Conservation (phyloP, 2,113 vertebrate species). For the Neogale vison region DNA sequence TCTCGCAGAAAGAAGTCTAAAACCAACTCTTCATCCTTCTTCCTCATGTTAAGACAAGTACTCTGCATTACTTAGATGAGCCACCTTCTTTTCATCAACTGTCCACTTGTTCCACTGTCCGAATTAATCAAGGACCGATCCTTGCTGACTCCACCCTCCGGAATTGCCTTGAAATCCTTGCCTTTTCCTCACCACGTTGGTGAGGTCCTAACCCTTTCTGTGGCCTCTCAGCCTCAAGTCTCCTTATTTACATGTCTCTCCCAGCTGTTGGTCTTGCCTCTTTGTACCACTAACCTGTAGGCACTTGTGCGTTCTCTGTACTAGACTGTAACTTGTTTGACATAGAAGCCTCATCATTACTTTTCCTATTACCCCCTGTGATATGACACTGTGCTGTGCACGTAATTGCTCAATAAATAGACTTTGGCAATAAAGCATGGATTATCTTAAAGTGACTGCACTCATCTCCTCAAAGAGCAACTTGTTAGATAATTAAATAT, state of each 20-base stretch:
- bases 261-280: background rate
- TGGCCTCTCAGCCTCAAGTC: background rate
- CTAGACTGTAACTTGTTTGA: background rate
- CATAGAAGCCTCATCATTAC: background rate
- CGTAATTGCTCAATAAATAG: background rate
- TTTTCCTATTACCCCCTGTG: background rate
- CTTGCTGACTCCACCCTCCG: too few relatives aligned
- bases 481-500: slow-evolving; percentile 60
- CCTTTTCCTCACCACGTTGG: background rate
- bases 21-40: background rate
- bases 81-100: background rate
- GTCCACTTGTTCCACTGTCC: accelerated
- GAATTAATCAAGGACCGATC: background rate
- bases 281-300: background rate
- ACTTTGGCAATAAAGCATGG: background rate
- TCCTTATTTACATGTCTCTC: background rate
- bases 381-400: background rate
- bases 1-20: background rate
- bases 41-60: background rate
- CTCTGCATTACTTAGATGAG: background rate
- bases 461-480: background rate
- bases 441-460: slow-evolving; percentile 24
- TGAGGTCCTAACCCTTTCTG: background rate
- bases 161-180: background rate
- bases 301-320: background rate